Percentiles rank a stretch among this genome's conserved stretches.
phyloP scores from a whole-genome alignment of 2,797 vertebrate genomes.

The Neoniphon sammara region DNA sequence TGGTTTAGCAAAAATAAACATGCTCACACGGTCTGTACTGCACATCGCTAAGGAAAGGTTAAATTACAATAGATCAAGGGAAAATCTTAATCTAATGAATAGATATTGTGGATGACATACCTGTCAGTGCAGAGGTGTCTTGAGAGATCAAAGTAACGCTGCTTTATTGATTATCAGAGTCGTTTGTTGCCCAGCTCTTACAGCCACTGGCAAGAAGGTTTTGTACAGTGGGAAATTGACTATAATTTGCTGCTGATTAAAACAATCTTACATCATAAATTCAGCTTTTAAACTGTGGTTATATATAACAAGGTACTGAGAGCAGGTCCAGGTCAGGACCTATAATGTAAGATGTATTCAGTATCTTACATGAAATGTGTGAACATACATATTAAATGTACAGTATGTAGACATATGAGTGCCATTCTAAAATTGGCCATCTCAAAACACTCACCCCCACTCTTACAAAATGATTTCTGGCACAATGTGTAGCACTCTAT shows the following conservation, averaged over 20 bases:
- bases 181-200: neutral
- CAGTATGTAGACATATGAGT: too few species aligned
- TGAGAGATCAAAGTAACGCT: neutral
- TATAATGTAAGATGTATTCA: neutral
- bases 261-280: too few species aligned
- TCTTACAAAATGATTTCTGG: too few species aligned
- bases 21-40: neutral
- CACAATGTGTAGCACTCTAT: too few species aligned
- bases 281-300: neutral
- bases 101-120: neutral
- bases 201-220: neutral
- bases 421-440: neutral
- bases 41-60: neutral
- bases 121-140: neutral
- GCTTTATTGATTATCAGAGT: neutral
- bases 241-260: neutral
- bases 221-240: neutral
- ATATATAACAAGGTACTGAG: neutral
- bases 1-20: neutral
- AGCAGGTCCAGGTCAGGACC: neutral
- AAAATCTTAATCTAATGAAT: neutral
- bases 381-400: too few species aligned
- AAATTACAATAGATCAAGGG: neutral
- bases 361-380: too few species aligned
- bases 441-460: too few species aligned